Base-by-base conservation (phyloP, 2,888 invertebrate genomes). In the Arge pagana region DNA sequence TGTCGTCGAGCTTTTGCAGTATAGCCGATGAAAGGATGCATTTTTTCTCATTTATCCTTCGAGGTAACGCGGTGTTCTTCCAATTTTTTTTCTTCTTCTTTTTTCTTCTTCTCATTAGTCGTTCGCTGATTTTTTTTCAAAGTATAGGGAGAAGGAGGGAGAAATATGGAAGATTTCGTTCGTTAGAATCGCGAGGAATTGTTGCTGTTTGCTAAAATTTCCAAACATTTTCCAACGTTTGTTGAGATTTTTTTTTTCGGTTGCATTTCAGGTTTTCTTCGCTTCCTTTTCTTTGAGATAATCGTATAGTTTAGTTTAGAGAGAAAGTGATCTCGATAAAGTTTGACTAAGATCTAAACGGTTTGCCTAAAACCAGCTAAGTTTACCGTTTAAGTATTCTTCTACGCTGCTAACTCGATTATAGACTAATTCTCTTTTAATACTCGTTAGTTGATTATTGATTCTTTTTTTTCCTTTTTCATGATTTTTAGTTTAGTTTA, bases 271-370 rank as follows among this genome's bases (percentile, higher is more conserved):
- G 11, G 4, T 18, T 19, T 33, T 0, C 13, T 54, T 50, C 41
- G 42, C 52, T 50, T 43, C 40, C 55, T 48, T 60, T 54, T n/a
- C 30, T 50, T 56, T 57, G 53, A 59, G 63, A 62, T 63, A n/a
- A n/a, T n/a, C n/a, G n/a, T n/a, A 13, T 33, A 42, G 40, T 60
- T 67, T 65, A 72, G 66, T 66, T 68, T 67, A 67, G 67, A 74
- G 71, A 74, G 72, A 72, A 71, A 74, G 66, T 71, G 66, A 67
- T 66, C 67, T 69, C 66, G 70, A 70, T 65, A 67, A 71, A 69
- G 65, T 68, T 67, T 58, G 65, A 70, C 55, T 33, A 13, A n/a
- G n/a, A 5, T 33, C 33, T 33, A 33, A n/a, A 33, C n/a, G 7
- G 11, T 13, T 13, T 13, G 33, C 13, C n/a, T 33, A 11, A 13